Conservation (phyloP, 2,888 invertebrate genomes). For the Acleris emargana region DNA sequence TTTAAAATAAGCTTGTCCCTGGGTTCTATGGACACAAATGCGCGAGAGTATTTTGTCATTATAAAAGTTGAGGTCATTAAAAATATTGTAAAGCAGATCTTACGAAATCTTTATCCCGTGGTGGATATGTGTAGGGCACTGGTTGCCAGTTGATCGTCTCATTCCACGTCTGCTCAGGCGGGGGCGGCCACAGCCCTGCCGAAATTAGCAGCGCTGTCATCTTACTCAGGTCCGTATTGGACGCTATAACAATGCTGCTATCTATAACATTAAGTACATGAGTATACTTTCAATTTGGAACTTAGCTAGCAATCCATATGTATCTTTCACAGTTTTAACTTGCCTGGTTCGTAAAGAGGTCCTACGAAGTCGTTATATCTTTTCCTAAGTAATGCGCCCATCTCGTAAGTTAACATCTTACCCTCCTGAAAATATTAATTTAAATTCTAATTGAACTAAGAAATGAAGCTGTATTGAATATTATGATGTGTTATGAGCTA, state of each 20-base stretch:
- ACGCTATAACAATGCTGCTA: constrained; percentile 81
- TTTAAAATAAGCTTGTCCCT: no score
- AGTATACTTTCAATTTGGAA: no score
- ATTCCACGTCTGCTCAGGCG: constrained; percentile 77
- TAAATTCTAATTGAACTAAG: no score
- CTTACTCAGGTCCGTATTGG: constrained; percentile 89
- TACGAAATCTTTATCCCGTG: constrained; percentile 68
- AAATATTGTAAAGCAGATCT: constrained; percentile 42
- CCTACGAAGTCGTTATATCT: constrained; percentile 80
- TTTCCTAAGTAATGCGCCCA: constrained; percentile 82
- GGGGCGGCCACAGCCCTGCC: constrained; percentile 88
- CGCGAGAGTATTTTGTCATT: no score
- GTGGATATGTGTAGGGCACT: constrained; percentile 82
- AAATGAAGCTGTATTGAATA: background rate
- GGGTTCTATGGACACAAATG: no score
- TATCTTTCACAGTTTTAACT: constrained; percentile 18
- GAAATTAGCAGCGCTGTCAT: constrained; percentile 88
- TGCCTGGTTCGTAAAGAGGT: constrained; percentile 70
- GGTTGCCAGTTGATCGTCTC: constrained; percentile 84
- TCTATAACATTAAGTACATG: constrained; percentile 46
- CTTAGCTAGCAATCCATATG: constrained; percentile 5
- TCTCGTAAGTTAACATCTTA: constrained; percentile 80
- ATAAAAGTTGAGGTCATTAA: no score
- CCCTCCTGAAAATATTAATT: constrained; percentile 72
- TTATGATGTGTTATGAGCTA: background rate